phyloP scores from a whole-genome alignment of 2,113 vertebrate genomes.

The Gambusia holbrooki region DNA sequence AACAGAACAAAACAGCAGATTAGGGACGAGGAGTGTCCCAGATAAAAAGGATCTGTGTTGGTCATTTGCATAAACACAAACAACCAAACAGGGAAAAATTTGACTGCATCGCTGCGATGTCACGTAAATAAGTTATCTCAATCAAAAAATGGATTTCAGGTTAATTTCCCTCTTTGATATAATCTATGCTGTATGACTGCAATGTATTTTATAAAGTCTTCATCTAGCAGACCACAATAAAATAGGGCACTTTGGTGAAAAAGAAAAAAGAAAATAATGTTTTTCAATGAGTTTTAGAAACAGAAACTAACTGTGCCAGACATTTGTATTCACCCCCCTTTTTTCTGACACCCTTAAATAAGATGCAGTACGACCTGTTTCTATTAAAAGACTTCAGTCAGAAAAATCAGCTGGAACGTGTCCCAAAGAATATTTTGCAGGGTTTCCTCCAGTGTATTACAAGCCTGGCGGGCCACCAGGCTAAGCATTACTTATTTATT shows the following conservation, averaged over 20 bases:
- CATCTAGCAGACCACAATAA: background rate
- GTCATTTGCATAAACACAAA: background rate
- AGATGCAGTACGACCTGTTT: background rate
- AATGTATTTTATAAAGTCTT: background rate
- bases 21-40: conserved; percentile 54
- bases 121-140: too few relatives aligned
- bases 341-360: background rate
- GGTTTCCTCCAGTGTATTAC: too few relatives aligned
- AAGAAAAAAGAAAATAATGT: background rate
- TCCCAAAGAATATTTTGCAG: too few relatives aligned
- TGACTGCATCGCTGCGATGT: background rate
- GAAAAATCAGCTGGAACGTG: too few relatives aligned
- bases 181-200: background rate
- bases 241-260: background rate
- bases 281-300: background rate
- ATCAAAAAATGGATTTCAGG: too few relatives aligned
- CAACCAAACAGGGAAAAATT: background rate
- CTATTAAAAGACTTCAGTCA: background rate
- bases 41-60: conserved; percentile 53
- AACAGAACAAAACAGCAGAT: conserved; percentile 44
- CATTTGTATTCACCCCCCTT: background rate
- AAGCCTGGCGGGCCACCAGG: too few relatives aligned
- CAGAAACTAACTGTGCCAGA: background rate
- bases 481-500: too few relatives aligned
- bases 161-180: background rate